A percentile compares a stretch with the other conserved stretches of the same genome.
Conservation (phyloP, 2,888 invertebrate genomes). For the Agapetus fuscipes region DNA sequence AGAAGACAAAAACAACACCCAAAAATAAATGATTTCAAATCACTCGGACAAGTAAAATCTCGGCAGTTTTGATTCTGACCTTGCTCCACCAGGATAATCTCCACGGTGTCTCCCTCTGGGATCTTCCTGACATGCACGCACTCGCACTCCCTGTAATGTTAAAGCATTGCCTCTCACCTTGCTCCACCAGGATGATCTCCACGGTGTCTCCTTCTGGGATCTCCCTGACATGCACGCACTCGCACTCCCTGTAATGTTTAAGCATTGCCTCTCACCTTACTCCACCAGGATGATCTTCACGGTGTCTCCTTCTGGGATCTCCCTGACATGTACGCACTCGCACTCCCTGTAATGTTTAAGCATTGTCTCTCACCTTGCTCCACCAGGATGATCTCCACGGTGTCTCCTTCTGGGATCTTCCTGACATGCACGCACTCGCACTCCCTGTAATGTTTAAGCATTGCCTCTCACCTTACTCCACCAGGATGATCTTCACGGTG, state of each 20-base stretch:
- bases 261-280: slow-evolving; percentile 65
- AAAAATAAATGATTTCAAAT: too few relatives aligned
- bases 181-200: slow-evolving; percentile 64
- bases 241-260: slow-evolving; percentile 49
- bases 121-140: slow-evolving; percentile 65
- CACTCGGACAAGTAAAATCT: too few relatives aligned
- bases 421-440: slow-evolving; percentile 70
- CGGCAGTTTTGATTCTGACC: slow-evolving; percentile 47
- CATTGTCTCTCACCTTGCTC: slow-evolving; percentile 71
- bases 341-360: slow-evolving; percentile 47
- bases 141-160: too few relatives aligned
- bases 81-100: slow-evolving; percentile 65
- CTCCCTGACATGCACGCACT: slow-evolving; percentile 64
- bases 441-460: too few relatives aligned
- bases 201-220: slow-evolving; percentile 57
- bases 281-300: slow-evolving; percentile 68
- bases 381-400: slow-evolving; percentile 63
- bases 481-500: slow-evolving; percentile 61
- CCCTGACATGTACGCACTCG: slow-evolving; percentile 66
- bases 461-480: slow-evolving; percentile 69
- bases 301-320: slow-evolving; percentile 52
- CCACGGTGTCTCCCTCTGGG: slow-evolving; percentile 58
- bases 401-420: slow-evolving; percentile 51
- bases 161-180: too few relatives aligned
- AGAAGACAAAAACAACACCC: too few relatives aligned